These are phyloP conservation scores for Dicyrtoma fusca DNA, from an alignment of 2,888 invertebrate genomes.

Conservation along the genomic window DNA sequence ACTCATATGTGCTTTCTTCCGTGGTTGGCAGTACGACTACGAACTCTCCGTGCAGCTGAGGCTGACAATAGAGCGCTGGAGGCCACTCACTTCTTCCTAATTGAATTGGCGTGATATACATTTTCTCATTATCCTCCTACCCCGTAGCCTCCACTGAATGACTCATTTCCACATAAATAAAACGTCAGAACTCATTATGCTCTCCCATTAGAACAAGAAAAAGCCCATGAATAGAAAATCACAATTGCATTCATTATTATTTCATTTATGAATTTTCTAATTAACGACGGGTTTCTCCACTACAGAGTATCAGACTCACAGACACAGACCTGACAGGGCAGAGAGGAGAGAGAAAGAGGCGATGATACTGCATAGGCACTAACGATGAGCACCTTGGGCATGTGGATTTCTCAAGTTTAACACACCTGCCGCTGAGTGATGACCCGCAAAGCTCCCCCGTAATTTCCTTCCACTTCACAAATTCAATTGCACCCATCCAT, in stretches of 20 bases:
- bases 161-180: constrained; percentile 45
- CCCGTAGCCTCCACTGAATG: constrained; percentile 38
- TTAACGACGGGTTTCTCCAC: constrained; percentile 21
- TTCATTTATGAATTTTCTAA: constrained; percentile 40
- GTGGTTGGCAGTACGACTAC: constrained; percentile 28
- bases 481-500: constrained; percentile 34
- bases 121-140: constrained; percentile 46
- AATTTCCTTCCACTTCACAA: constrained; percentile 36
- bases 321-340: background rate
- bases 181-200: constrained; percentile 39
- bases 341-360: constrained; percentile 17
- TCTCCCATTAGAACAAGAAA: constrained; percentile 32
- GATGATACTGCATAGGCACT: constrained; percentile 5
- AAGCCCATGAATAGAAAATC: constrained; percentile 40
- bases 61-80: constrained; percentile 42
- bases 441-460: constrained; percentile 22
- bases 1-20: background rate
- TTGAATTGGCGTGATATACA: constrained; percentile 48
- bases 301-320: too few relatives aligned
- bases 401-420: constrained; percentile 21
- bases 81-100: constrained; percentile 46
- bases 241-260: constrained; percentile 40
- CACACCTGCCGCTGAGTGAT: constrained; percentile 36
- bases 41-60: constrained; percentile 20
- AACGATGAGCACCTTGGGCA: constrained; percentile 18